Evolutionary conservation across 2,888 invertebrate species (phyloP).

Genomic region (Strigamia maritima): DNA sequence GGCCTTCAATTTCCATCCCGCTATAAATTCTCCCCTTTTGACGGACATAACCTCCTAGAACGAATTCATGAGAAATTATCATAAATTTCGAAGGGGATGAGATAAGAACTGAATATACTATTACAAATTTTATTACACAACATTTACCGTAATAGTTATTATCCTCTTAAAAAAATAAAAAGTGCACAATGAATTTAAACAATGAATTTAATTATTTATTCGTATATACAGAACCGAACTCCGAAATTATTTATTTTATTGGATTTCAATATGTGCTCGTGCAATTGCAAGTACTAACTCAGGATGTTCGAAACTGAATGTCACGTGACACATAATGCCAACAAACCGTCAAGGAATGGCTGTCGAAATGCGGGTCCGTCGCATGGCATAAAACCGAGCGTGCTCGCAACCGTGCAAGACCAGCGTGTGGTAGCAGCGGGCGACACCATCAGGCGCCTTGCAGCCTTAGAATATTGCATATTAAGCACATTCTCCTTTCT

Average conservation of each 20-base stretch:
- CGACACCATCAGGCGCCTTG: conserved; percentile 9
- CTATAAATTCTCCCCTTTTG: background rate
- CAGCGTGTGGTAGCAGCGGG: conserved; percentile 20
- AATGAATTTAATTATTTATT: no score
- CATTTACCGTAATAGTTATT: background rate
- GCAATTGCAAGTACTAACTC: background rate
- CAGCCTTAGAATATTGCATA: conserved; percentile 19
- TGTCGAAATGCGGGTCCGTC: conserved; percentile 13
- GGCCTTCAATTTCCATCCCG: conserved; percentile 17
- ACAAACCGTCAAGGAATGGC: background rate
- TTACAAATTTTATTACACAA: background rate
- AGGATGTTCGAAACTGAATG: background rate
- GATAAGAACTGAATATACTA: background rate
- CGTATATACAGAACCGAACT: no score
- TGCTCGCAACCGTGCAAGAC: background rate
- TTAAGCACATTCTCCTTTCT: conserved; percentile 13
- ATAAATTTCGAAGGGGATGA: background rate
- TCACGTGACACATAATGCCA: background rate
- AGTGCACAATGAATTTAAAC: no score
- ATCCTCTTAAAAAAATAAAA: background rate
- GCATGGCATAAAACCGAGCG: background rate
- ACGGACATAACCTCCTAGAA: background rate
- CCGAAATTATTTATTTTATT: background rate
- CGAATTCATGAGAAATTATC: background rate
- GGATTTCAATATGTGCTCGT: background rate